Evolutionary conservation across 2,888 invertebrate species (phyloP), one percentile per base, ranked within the genome.

Genomic region (Philhelius pedissequus): DNA sequence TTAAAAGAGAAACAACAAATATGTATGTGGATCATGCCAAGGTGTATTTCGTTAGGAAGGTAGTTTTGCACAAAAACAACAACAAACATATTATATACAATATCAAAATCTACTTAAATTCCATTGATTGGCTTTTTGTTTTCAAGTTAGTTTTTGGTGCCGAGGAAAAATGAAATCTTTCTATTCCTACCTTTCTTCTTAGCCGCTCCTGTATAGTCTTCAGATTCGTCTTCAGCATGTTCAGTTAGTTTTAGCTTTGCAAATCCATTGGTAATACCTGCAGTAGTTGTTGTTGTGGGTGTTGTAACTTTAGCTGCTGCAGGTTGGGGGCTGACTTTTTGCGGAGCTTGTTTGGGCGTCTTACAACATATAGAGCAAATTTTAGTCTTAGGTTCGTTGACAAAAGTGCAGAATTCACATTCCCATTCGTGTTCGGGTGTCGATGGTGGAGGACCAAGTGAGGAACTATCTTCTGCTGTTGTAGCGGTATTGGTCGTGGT

Each of bases 331-430:
- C 11, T 6, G 13, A 66, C 75, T 27, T 54, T 86, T 52, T 54
- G 70, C 64, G 64, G 70, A 11, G 64, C 32, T 20, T 38, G 78
- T 43, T 77, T 93, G 0, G 94, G 94, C 0, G 97, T 97, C 89
- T 97, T 97, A 89, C 97, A 97, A 89, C 97, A 98, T 64, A 97
- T 94, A 13, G 94, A 93, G 89, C 97, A 97, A 43, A 97, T 96
- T 87, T 95, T 94, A 0, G 95, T 94, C 20, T 95, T 95, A 0
- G 95, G 92, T 81, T 96, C 95, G 89, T 98, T 98, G 3, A 97
- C 95, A 89, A 95, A 97, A 0, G 97, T 98, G 89, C 97, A 98
- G 89, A 97, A 96, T 89, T 97, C 96, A 90, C 97, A 98, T 86
- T 96, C 94, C 97, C 97, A 98, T 71, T 94, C 92, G 13, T 93